Evolutionary conservation across 2,888 invertebrate genomes (phyloP).

Genomic region (Mellilla xanthometata): DNA sequence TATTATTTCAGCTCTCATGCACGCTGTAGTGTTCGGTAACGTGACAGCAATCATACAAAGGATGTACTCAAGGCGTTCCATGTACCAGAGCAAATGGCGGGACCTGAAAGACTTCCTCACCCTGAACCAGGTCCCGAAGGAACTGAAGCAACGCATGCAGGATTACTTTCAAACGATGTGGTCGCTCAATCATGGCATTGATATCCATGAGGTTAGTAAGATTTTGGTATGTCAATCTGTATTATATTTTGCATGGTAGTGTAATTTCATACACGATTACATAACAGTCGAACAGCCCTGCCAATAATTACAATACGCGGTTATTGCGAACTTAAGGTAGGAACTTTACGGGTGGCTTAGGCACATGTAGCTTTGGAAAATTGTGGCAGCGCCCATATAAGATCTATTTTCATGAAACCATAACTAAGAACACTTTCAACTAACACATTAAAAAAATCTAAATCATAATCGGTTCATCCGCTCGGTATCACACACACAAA

Average conservation of each 20-base stretch:
- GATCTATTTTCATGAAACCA: too few relatives aligned
- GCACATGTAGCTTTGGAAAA: too few relatives aligned
- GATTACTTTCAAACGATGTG: slow-evolving; percentile 99
- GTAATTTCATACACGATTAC: too few relatives aligned
- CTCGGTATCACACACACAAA: too few relatives aligned
- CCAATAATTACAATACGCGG: too few relatives aligned
- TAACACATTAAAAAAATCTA: too few relatives aligned
- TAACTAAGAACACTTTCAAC: too few relatives aligned
- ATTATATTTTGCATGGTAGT: neutral
- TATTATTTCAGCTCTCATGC: slow-evolving; percentile 91
- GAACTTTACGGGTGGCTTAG: too few relatives aligned
- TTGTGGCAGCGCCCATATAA: too few relatives aligned
- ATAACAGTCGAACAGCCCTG: too few relatives aligned
- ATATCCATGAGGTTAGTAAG: slow-evolving; percentile 92
- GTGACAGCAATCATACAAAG: slow-evolving; percentile 98
- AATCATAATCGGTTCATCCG: too few relatives aligned
- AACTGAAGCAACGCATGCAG: slow-evolving; percentile 96
- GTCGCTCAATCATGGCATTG: slow-evolving; percentile 98
- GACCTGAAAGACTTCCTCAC: slow-evolving; percentile 97
- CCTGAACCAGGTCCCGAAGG: slow-evolving; percentile 97
- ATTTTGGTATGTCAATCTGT: slow-evolving; percentile 19
- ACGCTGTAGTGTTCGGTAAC: slow-evolving; percentile 98
- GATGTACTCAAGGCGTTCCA: slow-evolving; percentile 96
- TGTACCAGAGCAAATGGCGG: slow-evolving; percentile 97
- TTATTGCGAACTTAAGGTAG: too few relatives aligned